A percentile compares a stretch with the other conserved stretches of the same genome.
Conservation (phyloP, 1,140 invertebrate genomes). For the Plutomurus gul region DNA sequence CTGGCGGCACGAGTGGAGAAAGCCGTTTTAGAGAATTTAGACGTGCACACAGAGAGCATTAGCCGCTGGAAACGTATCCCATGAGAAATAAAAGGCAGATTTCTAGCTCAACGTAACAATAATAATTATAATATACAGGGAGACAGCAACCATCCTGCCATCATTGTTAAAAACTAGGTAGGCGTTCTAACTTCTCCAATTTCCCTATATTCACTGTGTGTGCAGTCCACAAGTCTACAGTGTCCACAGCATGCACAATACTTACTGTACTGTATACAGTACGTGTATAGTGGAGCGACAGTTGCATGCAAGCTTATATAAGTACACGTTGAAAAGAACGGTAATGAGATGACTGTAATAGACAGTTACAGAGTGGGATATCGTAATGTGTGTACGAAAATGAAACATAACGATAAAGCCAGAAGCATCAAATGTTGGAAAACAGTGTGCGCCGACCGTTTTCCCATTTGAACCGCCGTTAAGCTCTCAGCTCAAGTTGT, state of each 20-base stretch:
- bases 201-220: no score
- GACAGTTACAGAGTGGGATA: no score
- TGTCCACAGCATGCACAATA: no score
- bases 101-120: neutral
- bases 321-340: no score
- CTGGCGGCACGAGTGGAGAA: neutral
- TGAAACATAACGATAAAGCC: neutral
- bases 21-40: neutral
- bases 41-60: neutral
- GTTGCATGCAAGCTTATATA: no score
- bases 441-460: neutral
- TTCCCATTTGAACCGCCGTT: neutral
- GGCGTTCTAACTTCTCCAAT: no score
- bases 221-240: no score
- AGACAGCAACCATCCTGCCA: no score
- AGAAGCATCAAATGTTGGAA: neutral
- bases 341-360: no score
- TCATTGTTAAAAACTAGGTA: no score
- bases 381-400: neutral
- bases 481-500: neutral
- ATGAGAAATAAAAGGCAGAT: neutral
- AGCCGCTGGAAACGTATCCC: neutral
- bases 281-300: no score
- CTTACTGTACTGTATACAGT: no score
- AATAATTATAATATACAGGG: constrained; percentile 11